phyloP scores from a whole-genome alignment of 2,113 vertebrate genomes.

The Rhinolophus ferrumequinum region DNA sequence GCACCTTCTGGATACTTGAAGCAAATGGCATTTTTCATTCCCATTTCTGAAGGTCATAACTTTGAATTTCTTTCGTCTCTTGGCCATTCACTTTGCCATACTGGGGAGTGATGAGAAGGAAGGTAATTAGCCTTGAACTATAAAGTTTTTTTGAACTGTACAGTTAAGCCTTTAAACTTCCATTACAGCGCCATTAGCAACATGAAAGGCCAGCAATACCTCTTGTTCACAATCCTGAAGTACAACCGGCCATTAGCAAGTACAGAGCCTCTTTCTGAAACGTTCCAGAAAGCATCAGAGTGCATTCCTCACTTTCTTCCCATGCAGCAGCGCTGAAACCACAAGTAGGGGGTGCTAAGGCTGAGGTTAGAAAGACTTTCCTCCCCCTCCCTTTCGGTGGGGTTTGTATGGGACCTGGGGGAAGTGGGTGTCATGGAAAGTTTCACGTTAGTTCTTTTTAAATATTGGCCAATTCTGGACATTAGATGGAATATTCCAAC shows the following conservation, averaged over 20 bases:
- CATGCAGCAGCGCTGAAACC: fast-evolving
- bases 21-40: background rate
- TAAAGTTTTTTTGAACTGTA: slow-evolving; percentile 38
- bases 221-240: background rate
- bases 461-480: background rate
- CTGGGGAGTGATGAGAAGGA: background rate
- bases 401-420: fast-evolving
- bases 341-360: background rate
- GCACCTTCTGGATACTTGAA: background rate
- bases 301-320: background rate
- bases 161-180: background rate
- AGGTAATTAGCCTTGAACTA: slow-evolving; percentile 51
- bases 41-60: background rate
- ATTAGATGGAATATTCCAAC: background rate
- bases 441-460: background rate
- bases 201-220: background rate
- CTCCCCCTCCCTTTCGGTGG: background rate
- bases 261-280: background rate
- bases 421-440: fast-evolving
- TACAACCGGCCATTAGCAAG: background rate
- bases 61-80: slow-evolving; percentile 43
- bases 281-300: background rate
- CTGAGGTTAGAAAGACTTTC: background rate
- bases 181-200: background rate
- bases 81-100: background rate